phyloP scores from a whole-genome alignment of 2,888 invertebrate genomes.

The Thera obeliscata region DNA sequence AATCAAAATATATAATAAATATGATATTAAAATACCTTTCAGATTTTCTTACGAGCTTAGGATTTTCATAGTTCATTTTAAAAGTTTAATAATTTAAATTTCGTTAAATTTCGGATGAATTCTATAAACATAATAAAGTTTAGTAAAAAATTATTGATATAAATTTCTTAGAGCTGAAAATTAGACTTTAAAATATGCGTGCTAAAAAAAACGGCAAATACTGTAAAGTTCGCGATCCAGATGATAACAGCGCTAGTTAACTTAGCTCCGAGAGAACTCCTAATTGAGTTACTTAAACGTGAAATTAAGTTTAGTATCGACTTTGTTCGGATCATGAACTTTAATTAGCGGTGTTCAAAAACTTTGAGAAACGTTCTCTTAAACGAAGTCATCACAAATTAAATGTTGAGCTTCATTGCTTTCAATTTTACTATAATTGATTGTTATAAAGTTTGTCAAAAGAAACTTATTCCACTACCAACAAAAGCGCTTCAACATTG shows the following conservation, averaged over 20 bases:
- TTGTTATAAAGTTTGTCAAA: slow-evolving; percentile 24
- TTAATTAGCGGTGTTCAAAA: slow-evolving; percentile 41
- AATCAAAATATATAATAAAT: too few relatives aligned
- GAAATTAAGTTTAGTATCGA: slow-evolving; percentile 50
- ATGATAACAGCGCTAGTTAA: slow-evolving; percentile 54
- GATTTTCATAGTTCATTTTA: too few relatives aligned
- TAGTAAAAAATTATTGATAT: slow-evolving; percentile 23
- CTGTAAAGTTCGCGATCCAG: slow-evolving; percentile 42
- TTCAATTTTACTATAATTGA: slow-evolving; percentile 27
- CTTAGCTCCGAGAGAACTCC: slow-evolving; percentile 49
- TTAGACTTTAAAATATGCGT: slow-evolving; percentile 32
- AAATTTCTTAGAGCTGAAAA: slow-evolving; percentile 35
- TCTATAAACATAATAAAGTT: not conserved
- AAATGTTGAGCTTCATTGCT: slow-evolving; percentile 33
- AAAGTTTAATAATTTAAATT: too few relatives aligned
- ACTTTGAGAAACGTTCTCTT: slow-evolving; percentile 39
- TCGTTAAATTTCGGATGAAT: too few relatives aligned
- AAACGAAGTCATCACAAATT: slow-evolving; percentile 37
- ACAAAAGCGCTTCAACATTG: slow-evolving; percentile 1
- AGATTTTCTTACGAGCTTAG: too few relatives aligned
- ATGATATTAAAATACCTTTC: too few relatives aligned
- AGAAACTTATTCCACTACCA: slow-evolving; percentile 10
- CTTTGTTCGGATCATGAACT: slow-evolving; percentile 40
- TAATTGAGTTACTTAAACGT: slow-evolving; percentile 55
- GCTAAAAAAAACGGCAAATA: slow-evolving; percentile 44